A percentile compares a stretch with the other conserved stretches of the same genome.
phyloP scores from a whole-genome alignment of 2,113 vertebrate species.

The Calonectris borealis region DNA sequence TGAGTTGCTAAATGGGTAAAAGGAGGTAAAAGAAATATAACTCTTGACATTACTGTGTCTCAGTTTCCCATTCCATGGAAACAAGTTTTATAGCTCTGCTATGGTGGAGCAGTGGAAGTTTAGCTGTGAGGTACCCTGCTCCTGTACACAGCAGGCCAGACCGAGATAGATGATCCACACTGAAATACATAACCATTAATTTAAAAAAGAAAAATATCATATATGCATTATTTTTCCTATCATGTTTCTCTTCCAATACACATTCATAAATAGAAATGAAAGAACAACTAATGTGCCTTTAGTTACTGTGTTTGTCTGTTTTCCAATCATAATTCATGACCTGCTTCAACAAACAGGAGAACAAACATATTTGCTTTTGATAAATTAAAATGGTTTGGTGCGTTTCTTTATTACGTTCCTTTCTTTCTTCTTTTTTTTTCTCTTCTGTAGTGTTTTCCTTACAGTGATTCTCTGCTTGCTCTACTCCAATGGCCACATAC shows the following conservation, averaged over 20 bases:
- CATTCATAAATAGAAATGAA: slow-evolving; percentile 24
- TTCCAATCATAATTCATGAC: slow-evolving; percentile 32
- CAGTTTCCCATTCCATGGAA: neutral
- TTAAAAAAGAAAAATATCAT: neutral
- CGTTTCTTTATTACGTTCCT: neutral
- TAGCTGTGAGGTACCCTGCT: neutral
- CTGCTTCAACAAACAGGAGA: slow-evolving; percentile 40
- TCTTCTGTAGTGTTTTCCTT: neutral
- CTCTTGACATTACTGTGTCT: neutral
- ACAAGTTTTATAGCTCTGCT: neutral
- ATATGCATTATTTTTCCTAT: slow-evolving; percentile 3
- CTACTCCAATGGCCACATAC: neutral
- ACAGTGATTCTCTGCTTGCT: neutral
- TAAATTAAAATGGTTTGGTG: slow-evolving; percentile 19
- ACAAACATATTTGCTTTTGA: slow-evolving; percentile 43
- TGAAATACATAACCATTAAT: neutral
- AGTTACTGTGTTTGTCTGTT: slow-evolving; percentile 41
- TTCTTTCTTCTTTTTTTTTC: neutral
- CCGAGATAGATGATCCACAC: neutral
- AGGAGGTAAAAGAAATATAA: neutral
- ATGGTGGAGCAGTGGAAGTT: neutral
- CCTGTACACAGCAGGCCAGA: neutral
- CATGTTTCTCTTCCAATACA: neutral
- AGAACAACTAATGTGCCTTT: slow-evolving; percentile 20
- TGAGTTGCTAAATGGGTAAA: neutral